These are phyloP conservation scores for Thereva unica DNA, from an alignment of 2,888 invertebrate species.

Conservation along the genomic window DNA sequence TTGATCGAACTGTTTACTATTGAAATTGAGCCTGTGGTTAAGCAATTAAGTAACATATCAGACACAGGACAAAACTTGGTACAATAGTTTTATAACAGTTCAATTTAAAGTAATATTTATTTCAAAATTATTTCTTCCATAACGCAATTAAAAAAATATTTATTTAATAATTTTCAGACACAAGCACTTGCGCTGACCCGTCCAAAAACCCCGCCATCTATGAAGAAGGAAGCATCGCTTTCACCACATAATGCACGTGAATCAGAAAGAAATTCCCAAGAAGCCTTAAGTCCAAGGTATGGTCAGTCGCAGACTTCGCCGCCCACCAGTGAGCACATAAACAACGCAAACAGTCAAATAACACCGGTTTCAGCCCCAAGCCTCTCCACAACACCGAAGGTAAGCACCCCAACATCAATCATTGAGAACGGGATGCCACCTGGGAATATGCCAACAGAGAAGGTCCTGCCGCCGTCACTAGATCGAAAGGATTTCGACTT, in stretches of 20 bases:
- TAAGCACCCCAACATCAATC: conserved; percentile 48
- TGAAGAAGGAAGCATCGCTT: conserved; percentile 55
- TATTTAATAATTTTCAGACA: conserved; percentile 59
- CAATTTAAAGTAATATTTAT: background rate
- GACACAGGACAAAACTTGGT: no score
- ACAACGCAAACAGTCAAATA: conserved; percentile 46
- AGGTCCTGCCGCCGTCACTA: conserved; percentile 52
- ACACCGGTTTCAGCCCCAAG: conserved; percentile 48
- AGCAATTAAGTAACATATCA: no score
- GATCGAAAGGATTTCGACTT: conserved; percentile 57
- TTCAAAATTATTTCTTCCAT: background rate
- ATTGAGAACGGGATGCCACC: conserved; percentile 42
- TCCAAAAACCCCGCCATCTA: conserved; percentile 60
- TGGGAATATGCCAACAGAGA: conserved; percentile 45
- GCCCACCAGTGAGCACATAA: conserved; percentile 33
- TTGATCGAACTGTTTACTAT: no score
- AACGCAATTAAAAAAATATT: background rate
- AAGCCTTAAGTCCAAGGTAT: conserved; percentile 32
- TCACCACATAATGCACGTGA: conserved; percentile 47
- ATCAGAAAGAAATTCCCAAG: conserved; percentile 30
- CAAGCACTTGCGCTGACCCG: conserved; percentile 70
- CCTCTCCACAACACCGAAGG: conserved; percentile 52
- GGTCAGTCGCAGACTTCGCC: conserved; percentile 22
- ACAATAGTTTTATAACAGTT: background rate
- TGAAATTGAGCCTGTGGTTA: no score